Evolutionary conservation across 2,888 invertebrate genomes (phyloP).

Genomic region (Drosophila percnosoma): DNA sequence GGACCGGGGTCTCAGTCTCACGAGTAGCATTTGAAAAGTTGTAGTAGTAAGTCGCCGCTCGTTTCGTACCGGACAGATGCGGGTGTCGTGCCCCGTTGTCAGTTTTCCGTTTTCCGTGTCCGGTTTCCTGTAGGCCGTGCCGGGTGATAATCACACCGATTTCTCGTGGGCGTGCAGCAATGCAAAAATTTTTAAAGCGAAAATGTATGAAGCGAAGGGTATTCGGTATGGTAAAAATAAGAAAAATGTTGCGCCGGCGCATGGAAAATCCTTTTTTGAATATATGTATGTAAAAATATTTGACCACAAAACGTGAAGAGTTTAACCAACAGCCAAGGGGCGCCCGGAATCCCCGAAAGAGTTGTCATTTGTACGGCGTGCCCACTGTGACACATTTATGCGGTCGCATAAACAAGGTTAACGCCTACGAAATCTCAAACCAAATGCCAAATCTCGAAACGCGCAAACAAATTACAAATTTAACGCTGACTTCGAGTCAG

Average conservation of each 20-base stretch:
- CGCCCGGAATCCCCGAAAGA: constrained; percentile 70
- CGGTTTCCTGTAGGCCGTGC: constrained; percentile 49
- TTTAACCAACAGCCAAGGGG: constrained; percentile 75
- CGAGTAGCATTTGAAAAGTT: constrained; percentile 81
- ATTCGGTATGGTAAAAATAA: constrained; percentile 4
- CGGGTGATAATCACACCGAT: constrained; percentile 62
- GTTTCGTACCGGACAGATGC: constrained; percentile 56
- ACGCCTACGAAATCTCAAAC: constrained; percentile 75
- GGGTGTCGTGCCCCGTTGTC: constrained; percentile 37
- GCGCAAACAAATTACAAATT: constrained; percentile 49
- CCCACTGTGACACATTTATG: constrained; percentile 73
- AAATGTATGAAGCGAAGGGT: constrained; percentile 11
- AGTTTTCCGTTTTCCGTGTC: constrained; percentile 11
- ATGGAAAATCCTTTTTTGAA: constrained; percentile 69
- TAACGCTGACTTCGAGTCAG: constrained; percentile 58
- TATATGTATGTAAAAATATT: constrained; percentile 58
- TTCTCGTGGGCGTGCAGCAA: constrained; percentile 42
- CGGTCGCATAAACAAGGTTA: constrained; percentile 77
- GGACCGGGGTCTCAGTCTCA: constrained; percentile 64
- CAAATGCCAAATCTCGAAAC: constrained; percentile 19
- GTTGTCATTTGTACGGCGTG: constrained; percentile 46
- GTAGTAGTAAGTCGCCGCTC: constrained; percentile 76
- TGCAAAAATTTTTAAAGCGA: constrained; percentile 36
- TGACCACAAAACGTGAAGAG: constrained; percentile 71
- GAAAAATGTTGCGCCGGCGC: constrained; percentile 69